These are phyloP conservation scores for Patiria pectinifera DNA, from an alignment of 53 echinoderm and acorn worm species.

Conservation along the genomic window DNA sequence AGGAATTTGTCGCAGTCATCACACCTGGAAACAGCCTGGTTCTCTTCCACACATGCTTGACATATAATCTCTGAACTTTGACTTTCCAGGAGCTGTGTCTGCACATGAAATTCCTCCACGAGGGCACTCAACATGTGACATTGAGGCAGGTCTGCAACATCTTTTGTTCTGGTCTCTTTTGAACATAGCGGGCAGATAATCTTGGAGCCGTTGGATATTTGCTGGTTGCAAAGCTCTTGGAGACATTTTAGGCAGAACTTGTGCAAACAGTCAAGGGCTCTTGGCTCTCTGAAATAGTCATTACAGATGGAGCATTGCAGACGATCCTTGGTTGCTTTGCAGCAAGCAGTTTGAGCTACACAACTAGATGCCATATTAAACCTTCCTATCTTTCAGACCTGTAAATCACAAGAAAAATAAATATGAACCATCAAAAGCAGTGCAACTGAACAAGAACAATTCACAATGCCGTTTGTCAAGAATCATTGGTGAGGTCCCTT, in stretches of 20 bases:
- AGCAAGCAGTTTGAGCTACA: background rate
- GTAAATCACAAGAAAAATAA: no score
- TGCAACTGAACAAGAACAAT: no score
- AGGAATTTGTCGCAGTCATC: constrained; percentile 29
- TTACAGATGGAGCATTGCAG: constrained; percentile 5
- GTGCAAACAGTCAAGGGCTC: constrained; percentile 5
- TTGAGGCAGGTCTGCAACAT: background rate
- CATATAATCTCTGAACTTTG: background rate
- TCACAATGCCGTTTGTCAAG: no score
- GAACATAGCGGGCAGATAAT: constrained; percentile 1
- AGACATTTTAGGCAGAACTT: constrained; percentile 8
- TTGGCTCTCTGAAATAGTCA: constrained; percentile 1
- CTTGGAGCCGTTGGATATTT: background rate
- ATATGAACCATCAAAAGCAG: no score
- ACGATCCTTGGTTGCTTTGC: background rate
- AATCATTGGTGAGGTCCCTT: no score
- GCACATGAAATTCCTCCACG: background rate
- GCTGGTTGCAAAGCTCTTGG: constrained; percentile 4
- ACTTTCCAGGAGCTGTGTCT: background rate
- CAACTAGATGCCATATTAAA: no score
- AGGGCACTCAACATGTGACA: constrained; percentile 1
- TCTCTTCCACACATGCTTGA: background rate
- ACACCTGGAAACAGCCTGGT: constrained; percentile 16
- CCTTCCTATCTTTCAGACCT: no score
- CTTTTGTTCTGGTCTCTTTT: background rate